Evolutionary conservation across 2,888 invertebrate genomes (phyloP), one percentile per base, ranked within the genome.

Genomic region (Agrochola circellaris): DNA sequence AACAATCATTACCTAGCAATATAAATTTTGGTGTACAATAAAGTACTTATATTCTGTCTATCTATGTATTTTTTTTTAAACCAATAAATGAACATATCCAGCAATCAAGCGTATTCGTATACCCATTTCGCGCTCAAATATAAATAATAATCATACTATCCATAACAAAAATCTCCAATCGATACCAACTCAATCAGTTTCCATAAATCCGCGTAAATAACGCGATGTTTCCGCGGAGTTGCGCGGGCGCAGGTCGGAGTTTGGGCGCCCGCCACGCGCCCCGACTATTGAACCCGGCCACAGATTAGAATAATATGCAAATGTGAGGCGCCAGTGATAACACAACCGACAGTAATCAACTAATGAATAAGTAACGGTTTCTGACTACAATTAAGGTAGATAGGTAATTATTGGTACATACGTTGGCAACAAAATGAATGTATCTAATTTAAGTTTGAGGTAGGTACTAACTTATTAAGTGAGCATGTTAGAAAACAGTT

Each of bases 241-340:
- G 86, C 86, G 83, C 67, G 8, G 26, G 66, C 87, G 80, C 87
- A 79, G 69, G 73, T 79, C 82, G 48, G 67, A 72, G 76, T 87
- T 89, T 89, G 85, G 89, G 88, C 90, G 89, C 91, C 92, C 91
- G 88, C 89, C 89, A 87, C 81, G 91, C 86, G 95, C 94, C 94
- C 94, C 94, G 93, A 92, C 77, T 93, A 87, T 83, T 92, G 93
- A 94, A 91, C 94, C 86, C 83, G 67, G 42, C 77, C 94, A 94
- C 85, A 93, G 91, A 93, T 79, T 91, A 93, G 76, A 86, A 85
- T 86, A 84, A 87, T 83, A 86, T 85, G 85, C 85, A 83, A 89
- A 90, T 85, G 75, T 34, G 77, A 85, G 42, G 60, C 73, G 73
- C 77, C 67, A 58, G 58, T 85, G 51, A 85, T 84, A 73, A 72